These are phyloP conservation scores for Heteronetta atricapilla DNA, from an alignment of 2,113 vertebrate genomes.

Conservation along the genomic window DNA sequence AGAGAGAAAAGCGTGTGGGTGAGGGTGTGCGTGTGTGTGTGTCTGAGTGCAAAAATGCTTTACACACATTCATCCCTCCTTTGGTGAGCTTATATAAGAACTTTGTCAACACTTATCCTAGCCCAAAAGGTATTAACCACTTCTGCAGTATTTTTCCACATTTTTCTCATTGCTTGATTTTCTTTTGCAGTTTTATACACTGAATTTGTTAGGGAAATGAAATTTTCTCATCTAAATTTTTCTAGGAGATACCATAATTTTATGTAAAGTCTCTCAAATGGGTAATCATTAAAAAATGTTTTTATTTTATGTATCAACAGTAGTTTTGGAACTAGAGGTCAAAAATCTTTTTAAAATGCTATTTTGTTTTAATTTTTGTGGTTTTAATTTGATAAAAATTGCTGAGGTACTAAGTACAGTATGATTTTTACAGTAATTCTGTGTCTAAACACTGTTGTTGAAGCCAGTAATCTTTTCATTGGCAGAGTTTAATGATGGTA, in stretches of 20 bases:
- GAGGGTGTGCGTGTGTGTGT: conserved; percentile 70
- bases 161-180: conserved; percentile 81
- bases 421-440: conserved; percentile 83
- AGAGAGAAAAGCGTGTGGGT: conserved; percentile 63
- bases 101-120: conserved; percentile 74
- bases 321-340: conserved; percentile 83
- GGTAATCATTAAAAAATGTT: conserved; percentile 83
- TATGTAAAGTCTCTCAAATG: conserved; percentile 83
- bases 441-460: conserved; percentile 81
- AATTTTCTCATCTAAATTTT: conserved; percentile 86
- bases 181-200: conserved; percentile 84
- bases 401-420: conserved; percentile 81
- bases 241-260: conserved; percentile 83
- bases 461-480: conserved; percentile 86
- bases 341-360: conserved; percentile 83
- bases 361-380: conserved; percentile 83
- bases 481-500: conserved; percentile 80
- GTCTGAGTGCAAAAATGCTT: conserved; percentile 77
- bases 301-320: conserved; percentile 85
- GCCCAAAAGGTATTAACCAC: conserved; percentile 73
- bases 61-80: conserved; percentile 75
- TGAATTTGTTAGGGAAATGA: conserved; percentile 82
- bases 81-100: conserved; percentile 80
- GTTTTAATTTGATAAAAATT: conserved; percentile 84
- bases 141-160: conserved; percentile 80